Evolutionary conservation across 2,797 vertebrate genomes (phyloP), one percentile per base, ranked within the genome.

Genomic region (Tragopan temminckii): DNA sequence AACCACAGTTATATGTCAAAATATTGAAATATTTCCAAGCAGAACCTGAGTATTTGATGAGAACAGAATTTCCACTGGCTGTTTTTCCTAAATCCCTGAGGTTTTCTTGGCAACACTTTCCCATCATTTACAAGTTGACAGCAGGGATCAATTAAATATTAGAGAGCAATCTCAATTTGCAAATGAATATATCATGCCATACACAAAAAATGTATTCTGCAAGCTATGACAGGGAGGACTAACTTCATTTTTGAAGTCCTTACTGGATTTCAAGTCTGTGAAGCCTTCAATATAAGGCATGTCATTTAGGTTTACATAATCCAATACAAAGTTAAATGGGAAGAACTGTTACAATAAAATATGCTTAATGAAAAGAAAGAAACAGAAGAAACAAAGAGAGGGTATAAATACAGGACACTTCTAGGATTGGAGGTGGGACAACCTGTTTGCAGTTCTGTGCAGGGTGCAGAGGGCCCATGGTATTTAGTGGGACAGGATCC

Each of bases 1-100:
- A 88, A 36, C 45, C 58, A 61, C 43, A 33, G 11, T 42, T 53
- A 31, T 8, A 8, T 25, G 13, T 62, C 24, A 89, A 93, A 89
- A 88, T 75, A 67, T 33, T 93, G 58, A 90, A 40, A 11, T 48
- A 58, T 78, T 91, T 76, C 43, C 38, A 64, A 91, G 31, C 5
- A 86, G 52, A 83, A 84, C 13, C 13, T 61, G 13, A 25, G 20
- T 57, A 71, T 78, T 78, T 90, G 35, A 63, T 42, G 36, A 77
- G n/a, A 92, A 71, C 13, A 78, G 35, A 95, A 92, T 69, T 75
- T 68, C 35, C 19, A 59, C 11, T 40, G n/a, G 21, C n/a, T 87
- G 9, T 58, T 95, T 85, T 68, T 81, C 61, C 38, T 80, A 85
- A 93, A 59, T 66, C 23, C 5, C 19, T 3, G 2, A 27, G 3